These are phyloP conservation scores for Papilio polytes DNA, from an alignment of 1,140 invertebrate genomes.

Conservation along the genomic window DNA sequence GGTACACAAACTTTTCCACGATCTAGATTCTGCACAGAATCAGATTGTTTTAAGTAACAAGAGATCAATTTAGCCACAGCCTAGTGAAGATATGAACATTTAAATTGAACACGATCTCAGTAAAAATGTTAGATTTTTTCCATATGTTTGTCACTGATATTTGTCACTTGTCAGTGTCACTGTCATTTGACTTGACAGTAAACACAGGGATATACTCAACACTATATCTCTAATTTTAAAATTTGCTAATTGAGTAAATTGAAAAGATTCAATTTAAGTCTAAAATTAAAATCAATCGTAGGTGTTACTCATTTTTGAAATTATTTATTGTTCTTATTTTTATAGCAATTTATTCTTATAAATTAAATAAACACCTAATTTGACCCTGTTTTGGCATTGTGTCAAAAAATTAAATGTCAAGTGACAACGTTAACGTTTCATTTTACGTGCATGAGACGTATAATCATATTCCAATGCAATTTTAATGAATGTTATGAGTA, in stretches of 20 bases:
- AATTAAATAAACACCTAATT: background rate
- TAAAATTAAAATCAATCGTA: background rate
- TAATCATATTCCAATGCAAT: no score
- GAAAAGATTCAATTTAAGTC: background rate
- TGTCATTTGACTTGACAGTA: background rate
- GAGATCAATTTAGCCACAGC: background rate
- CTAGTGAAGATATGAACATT: background rate
- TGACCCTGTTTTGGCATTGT: background rate
- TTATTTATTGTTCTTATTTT: background rate
- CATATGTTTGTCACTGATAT: no score
- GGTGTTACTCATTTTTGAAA: background rate
- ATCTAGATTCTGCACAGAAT: background rate
- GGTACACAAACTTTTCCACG: background rate
- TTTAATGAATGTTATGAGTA: no score
- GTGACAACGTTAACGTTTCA: background rate
- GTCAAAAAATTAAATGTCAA: background rate
- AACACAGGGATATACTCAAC: background rate
- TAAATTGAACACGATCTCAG: background rate
- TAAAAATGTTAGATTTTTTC: background rate
- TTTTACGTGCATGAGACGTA: background rate
- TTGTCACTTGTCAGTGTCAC: background rate
- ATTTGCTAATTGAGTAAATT: background rate
- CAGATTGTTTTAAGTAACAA: background rate
- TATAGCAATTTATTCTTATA: background rate
- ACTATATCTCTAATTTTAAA: no score